Evolutionary conservation across 2,888 invertebrate species (phyloP), one percentile per base, ranked within the genome.

Genomic region (Macrosoma leucophasiata): DNA sequence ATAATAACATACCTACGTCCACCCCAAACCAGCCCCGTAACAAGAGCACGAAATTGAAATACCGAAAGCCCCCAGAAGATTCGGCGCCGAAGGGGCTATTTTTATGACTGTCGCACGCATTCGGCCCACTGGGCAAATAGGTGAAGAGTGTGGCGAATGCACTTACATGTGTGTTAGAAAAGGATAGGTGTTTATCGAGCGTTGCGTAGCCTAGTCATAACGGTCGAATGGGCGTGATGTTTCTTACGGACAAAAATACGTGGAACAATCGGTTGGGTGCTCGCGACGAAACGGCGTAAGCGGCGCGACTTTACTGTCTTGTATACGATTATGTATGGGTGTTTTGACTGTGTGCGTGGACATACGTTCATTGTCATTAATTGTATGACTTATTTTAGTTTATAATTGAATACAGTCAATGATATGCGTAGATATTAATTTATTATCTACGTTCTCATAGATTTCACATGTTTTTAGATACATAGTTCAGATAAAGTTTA

Each of bases 141-240:
- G 70, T 71, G 73, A 78, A 59, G 61, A 59, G 67, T 59, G 64
- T 62, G 58, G 52, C 48, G 57, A 58, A 75, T 74, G 62, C 58
- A 55, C 52, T 55, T 55, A 68, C 74, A 76, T 73, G 72, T 72
- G 71, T 73, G 78, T 63, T 55, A 69, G 79, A 81, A 59, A 50
- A 69, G 65, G 84, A 82, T 58, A 61, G 69, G 58, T 66, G 62
- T 71, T 73, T 70, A 68, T 69, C 62, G 72, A 72, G 70, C 72
- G 76, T 75, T 78, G 67, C 77, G 76, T 70, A 65, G 69, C 68
- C 70, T 74, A 79, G 77, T 76, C 82, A 82, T 82, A 81, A 84
- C 84, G 84, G 82, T 84, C 84, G 81, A 84, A 82, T 84, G 84
- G 84, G 84, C 84, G 84, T 82, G 81, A 81, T 81, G 78, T 77